phyloP scores from a whole-genome alignment of 2,888 invertebrate species.

The Diaprepes abbreviatus region DNA sequence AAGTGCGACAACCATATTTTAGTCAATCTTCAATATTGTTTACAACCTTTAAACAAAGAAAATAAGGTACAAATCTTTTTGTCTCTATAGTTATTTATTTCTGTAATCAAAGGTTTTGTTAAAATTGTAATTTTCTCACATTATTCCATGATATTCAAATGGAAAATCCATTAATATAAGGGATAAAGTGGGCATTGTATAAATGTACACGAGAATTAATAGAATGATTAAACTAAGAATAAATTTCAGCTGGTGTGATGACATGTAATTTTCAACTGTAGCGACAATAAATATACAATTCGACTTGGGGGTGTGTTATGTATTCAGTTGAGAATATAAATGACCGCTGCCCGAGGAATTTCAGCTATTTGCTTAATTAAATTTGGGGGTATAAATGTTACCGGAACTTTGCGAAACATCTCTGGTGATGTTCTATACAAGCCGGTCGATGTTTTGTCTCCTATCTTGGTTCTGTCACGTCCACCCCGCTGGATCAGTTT shows the following conservation, averaged over 20 bases:
- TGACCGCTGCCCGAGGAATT: constrained; percentile 63
- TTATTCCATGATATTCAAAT: constrained; percentile 22
- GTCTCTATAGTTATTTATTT: too few relatives aligned
- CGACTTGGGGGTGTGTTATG: constrained; percentile 59
- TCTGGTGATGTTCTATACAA: constrained; percentile 38
- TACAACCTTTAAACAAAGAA: too few relatives aligned
- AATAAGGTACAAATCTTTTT: too few relatives aligned
- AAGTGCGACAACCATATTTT: too few relatives aligned
- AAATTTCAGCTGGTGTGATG: constrained; percentile 52
- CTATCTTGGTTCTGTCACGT: constrained; percentile 36
- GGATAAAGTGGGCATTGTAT: constrained; percentile 38
- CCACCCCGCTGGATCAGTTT: constrained; percentile 29
- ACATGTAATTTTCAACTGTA: constrained; percentile 54
- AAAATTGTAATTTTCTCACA: neutral
- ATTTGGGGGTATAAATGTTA: constrained; percentile 62
- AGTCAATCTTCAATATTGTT: too few relatives aligned
- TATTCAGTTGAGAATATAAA: constrained; percentile 62
- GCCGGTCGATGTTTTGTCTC: constrained; percentile 42
- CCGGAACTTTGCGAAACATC: constrained; percentile 56
- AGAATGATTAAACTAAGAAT: constrained; percentile 52
- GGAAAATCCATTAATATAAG: constrained; percentile 45
- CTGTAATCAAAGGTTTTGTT: neutral
- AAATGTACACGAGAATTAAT: constrained; percentile 43
- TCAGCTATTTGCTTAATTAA: constrained; percentile 63
- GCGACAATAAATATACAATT: constrained; percentile 55